Evolutionary conservation across 2,888 invertebrate species (phyloP).

Genomic region (Miltochrista miniata): DNA sequence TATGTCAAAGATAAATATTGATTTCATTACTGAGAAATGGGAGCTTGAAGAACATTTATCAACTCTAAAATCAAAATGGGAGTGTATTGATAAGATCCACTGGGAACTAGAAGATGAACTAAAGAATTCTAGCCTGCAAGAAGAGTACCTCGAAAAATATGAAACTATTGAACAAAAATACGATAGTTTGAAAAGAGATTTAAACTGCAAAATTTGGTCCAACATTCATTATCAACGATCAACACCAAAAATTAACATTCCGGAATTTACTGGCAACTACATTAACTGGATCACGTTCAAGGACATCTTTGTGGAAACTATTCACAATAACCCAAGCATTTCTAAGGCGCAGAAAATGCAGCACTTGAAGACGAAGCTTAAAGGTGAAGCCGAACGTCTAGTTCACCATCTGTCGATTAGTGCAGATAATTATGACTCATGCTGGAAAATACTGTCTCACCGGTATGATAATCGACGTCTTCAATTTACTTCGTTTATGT

Average conservation of each 20-base stretch:
- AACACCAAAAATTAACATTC: not conserved
- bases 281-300: not conserved
- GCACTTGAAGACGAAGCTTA: not conserved
- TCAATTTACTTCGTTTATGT: conserved; percentile 1
- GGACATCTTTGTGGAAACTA: not conserved
- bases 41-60: not conserved
- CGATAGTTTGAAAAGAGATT: not conserved
- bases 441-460: not conserved
- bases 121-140: too few species aligned
- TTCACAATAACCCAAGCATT: not conserved
- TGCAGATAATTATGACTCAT: not conserved
- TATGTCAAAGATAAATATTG: too few species aligned
- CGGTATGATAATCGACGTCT: not conserved
- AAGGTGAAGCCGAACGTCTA: not conserved
- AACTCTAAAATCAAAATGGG: not conserved
- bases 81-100: not conserved
- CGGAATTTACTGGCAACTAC: not conserved
- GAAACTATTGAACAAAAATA: not conserved
- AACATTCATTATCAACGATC: not conserved
- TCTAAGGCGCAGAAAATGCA: conserved; percentile 1
- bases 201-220: not conserved
- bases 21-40: not conserved
- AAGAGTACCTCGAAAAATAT: too few species aligned
- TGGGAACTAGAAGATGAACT: not conserved
- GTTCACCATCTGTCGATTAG: not conserved